These are phyloP conservation scores for Rhadinocentrus ornatus DNA, from an alignment of 2,797 vertebrate species.

Conservation along the genomic window DNA sequence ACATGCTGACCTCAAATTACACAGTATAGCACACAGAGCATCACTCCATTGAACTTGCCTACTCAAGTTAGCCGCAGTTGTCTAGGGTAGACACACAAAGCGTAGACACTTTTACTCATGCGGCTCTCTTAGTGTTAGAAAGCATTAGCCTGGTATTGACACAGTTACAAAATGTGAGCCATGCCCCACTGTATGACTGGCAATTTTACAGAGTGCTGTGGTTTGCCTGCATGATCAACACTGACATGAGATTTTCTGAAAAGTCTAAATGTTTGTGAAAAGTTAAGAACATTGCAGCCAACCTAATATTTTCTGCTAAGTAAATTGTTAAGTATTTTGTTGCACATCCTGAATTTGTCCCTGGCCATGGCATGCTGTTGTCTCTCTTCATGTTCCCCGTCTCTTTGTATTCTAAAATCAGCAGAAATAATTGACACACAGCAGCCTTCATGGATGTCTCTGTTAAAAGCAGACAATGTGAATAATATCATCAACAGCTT, in stretches of 20 bases:
- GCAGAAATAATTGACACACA: background rate
- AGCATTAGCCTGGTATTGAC: constrained; percentile 27
- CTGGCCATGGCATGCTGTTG: background rate
- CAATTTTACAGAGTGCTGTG: constrained; percentile 16
- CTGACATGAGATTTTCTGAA: background rate
- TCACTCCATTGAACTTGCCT: constrained; percentile 56
- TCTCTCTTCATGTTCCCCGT: background rate
- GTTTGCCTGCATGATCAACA: constrained; percentile 3
- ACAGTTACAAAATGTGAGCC: constrained; percentile 16
- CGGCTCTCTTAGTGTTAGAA: constrained; percentile 42
- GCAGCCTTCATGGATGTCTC: too few species aligned
- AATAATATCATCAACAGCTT: too few species aligned
- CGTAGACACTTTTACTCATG: constrained; percentile 34
- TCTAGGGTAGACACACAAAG: constrained; percentile 39
- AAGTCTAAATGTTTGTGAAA: background rate
- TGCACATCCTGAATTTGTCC: background rate
- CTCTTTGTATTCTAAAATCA: background rate
- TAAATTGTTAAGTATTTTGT: background rate
- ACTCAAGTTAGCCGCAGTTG: constrained; percentile 49
- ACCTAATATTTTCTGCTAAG: background rate
- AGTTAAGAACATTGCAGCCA: background rate
- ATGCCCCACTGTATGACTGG: background rate
- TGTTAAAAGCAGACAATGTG: too few species aligned
- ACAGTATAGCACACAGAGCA: constrained; percentile 45
- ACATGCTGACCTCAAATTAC: constrained; percentile 58